phyloP scores from a whole-genome alignment of 2,888 invertebrate species.

The Scaptomyza flava region DNA sequence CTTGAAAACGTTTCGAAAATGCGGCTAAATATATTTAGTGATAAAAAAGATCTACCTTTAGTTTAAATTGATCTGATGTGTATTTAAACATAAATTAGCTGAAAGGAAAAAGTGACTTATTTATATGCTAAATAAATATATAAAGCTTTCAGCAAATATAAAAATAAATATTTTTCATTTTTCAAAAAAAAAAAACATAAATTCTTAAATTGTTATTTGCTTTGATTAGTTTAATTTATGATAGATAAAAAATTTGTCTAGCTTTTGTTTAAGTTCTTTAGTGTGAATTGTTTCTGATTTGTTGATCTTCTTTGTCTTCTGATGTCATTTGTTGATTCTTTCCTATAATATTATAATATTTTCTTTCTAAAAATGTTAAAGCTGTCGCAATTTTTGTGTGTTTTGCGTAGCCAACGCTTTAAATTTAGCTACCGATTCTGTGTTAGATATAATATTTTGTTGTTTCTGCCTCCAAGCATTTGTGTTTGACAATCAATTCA shows the following conservation, averaged over 20 bases:
- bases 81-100: conserved; percentile 41
- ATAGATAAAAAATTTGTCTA: conserved; percentile 34
- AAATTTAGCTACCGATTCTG: conserved; percentile 50
- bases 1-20: conserved; percentile 46
- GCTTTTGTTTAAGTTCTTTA: conserved; percentile 20
- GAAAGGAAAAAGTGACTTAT: conserved; percentile 37
- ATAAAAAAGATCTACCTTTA: conserved; percentile 17
- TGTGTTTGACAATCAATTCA: conserved; percentile 51
- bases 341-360: neutral
- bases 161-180: no score
- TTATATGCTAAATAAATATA: neutral
- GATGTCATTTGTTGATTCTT: conserved; percentile 69
- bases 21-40: conserved; percentile 27
- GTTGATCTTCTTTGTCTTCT: conserved; percentile 38
- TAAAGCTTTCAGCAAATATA: no score
- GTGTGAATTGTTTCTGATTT: conserved; percentile 21
- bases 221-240: conserved; percentile 19
- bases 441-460: conserved; percentile 10
- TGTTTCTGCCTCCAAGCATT: conserved; percentile 29
- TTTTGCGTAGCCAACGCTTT: conserved; percentile 29
- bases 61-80: conserved; percentile 19
- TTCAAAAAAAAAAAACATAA: no score
- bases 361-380: conserved; percentile 58
- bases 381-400: neutral
- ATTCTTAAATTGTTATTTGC: neutral